A percentile compares a stretch with the other conserved stretches of the same genome.
Conservation (phyloP, 2,797 vertebrate species). For the Delichon dasypus region DNA sequence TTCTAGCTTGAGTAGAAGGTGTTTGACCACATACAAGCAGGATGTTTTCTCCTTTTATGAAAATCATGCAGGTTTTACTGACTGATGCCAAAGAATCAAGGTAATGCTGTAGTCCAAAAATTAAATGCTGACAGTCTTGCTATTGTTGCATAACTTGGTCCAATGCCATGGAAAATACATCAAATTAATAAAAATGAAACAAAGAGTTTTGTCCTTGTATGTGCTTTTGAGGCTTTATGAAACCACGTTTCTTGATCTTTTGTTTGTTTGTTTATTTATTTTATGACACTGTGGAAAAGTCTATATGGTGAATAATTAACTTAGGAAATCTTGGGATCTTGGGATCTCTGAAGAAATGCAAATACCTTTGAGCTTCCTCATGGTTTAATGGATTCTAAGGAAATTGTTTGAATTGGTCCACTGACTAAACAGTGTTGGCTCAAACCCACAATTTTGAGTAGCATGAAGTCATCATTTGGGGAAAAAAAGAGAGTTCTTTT, state of each 20-base stretch:
- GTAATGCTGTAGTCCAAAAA: conserved; percentile 65
- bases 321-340: not conserved
- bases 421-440: not conserved
- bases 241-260: conserved; percentile 6
- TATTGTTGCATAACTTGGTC: conserved; percentile 52
- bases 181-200: conserved; percentile 46
- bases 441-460: not conserved
- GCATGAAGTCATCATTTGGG: not conserved
- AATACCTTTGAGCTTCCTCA: not conserved
- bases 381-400: not conserved
- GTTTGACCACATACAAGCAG: conserved; percentile 77
- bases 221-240: conserved; percentile 4
- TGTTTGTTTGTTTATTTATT: conserved; percentile 34
- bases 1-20: conserved; percentile 73
- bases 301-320: conserved; percentile 19
- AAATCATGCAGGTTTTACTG: conserved; percentile 54
- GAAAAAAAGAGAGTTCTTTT: not conserved
- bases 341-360: not conserved
- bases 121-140: conserved; percentile 47
- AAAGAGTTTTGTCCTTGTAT: conserved; percentile 16
- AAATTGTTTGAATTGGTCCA: not conserved
- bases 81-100: conserved; percentile 59
- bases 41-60: conserved; percentile 65
- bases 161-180: conserved; percentile 64
- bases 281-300: not conserved